Base-by-base conservation (phyloP, 2,888 invertebrate species). In the Platerodrilus igneus region DNA sequence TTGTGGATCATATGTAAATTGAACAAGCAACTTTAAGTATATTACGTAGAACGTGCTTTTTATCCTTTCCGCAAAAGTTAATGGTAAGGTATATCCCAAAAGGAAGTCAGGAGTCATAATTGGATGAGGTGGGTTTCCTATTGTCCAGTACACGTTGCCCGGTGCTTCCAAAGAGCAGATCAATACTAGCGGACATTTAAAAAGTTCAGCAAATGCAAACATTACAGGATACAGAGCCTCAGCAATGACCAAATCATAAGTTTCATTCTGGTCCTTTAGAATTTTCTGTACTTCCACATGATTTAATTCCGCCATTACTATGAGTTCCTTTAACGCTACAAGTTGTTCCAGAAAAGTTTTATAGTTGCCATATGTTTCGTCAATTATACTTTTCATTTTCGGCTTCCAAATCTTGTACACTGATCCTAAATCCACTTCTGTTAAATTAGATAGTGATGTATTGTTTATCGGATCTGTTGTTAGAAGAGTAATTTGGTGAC, bases 161-260 rank as follows among this genome's bases (percentile, higher is more conserved):
- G 67, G 67, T 0, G 74, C 74, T 41, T 69, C 72, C 4, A 73
- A 62, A 0, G 75, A 65, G 4, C 72, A 69, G 3, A 77, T 69
- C 3, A 73, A 68, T 37, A 80, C 73, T 23, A 75, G 69, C 3
- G 77, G 75, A 15, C 66, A 70, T 18, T 71, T 59, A 52, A 77
- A 78, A 48, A 73, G 72, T 23, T 76, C 69, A 11, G 74, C 73
- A 11, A 73, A 69, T 0, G 70, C 74, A 37, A 72, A 73, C 21
- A 73, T 53, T 0, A 72, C 35, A 0, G 76, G 74, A 3, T 71
- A 63, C 4, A 76, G 66, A n/a, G 71, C 69, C 58, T 79, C 79
- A 2, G 73, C 68, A 21, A 79, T 61, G 1, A 78, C 70, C 18
- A 77, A 54, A 57, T 79, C 79, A 48, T 78, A 79, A 37, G 67